Evolutionary conservation across 1,140 invertebrate genomes (phyloP).

Genomic region (Trinorchestia longiramus): DNA sequence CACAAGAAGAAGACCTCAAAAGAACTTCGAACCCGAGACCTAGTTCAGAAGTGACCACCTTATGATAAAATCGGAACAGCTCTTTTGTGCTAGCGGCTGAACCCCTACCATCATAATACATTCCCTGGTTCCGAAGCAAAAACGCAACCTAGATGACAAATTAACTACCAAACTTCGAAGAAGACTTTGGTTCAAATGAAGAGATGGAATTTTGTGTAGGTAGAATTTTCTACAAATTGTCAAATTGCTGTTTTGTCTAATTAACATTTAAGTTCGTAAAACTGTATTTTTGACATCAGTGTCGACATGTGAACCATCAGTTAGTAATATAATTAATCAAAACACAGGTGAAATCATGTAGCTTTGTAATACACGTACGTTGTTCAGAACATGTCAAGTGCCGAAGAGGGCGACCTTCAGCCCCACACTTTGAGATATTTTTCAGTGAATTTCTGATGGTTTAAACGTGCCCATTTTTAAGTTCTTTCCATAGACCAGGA

Average conservation of each 20-base stretch:
- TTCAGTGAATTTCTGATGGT: neutral
- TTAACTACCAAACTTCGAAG: neutral
- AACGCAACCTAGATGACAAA: neutral
- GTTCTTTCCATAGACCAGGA: neutral
- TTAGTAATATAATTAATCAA: neutral
- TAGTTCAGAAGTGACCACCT: neutral
- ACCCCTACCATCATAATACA: neutral
- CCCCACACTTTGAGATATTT: neutral
- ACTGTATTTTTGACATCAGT: neutral
- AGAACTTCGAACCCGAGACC: neutral
- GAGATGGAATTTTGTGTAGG: neutral
- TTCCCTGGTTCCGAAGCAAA: neutral
- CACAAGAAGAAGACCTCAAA: neutral
- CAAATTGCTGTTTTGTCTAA: neutral
- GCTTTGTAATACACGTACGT: neutral
- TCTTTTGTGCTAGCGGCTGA: neutral
- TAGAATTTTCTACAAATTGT: neutral
- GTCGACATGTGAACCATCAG: neutral
- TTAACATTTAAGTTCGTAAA: neutral
- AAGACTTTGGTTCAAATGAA: neutral
- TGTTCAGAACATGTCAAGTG: neutral
- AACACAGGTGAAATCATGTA: neutral
- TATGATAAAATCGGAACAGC: neutral
- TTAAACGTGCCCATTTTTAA: neutral
- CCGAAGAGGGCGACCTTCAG: neutral